phyloP scores from a whole-genome alignment of 2,113 vertebrate genomes.

The Hippopotamus amphibius region DNA sequence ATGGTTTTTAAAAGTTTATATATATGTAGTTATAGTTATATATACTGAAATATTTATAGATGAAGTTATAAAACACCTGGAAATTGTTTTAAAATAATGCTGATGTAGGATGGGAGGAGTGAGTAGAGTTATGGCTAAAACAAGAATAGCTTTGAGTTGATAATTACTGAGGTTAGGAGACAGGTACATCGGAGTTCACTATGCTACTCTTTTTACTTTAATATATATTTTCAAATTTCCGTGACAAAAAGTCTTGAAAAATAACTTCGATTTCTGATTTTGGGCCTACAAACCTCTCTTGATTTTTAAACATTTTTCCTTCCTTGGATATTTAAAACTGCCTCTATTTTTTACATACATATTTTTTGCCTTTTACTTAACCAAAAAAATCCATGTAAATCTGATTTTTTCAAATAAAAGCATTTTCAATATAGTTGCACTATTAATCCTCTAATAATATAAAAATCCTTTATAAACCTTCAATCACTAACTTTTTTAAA shows the following conservation, averaged over 20 bases:
- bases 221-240: neutral
- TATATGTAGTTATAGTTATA: neutral
- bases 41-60: neutral
- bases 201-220: neutral
- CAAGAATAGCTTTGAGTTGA: neutral
- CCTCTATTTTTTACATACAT: neutral
- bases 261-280: neutral
- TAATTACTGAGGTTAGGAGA: neutral
- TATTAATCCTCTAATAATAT: constrained; percentile 6
- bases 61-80: constrained; percentile 7
- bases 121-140: neutral
- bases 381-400: neutral
- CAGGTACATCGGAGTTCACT: neutral
- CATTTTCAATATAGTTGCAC: neutral
- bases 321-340: neutral
- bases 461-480: constrained; percentile 23
- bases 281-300: neutral
- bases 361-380: neutral
- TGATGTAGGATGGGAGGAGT: neutral
- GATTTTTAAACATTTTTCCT: constrained; percentile 39
- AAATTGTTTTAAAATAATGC: constrained; percentile 29
- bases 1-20: neutral
- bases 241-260: neutral
- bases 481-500: neutral
- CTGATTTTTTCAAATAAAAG: neutral